Base-by-base conservation (phyloP, 2,888 invertebrate genomes). In the Eledone cirrhosa region DNA sequence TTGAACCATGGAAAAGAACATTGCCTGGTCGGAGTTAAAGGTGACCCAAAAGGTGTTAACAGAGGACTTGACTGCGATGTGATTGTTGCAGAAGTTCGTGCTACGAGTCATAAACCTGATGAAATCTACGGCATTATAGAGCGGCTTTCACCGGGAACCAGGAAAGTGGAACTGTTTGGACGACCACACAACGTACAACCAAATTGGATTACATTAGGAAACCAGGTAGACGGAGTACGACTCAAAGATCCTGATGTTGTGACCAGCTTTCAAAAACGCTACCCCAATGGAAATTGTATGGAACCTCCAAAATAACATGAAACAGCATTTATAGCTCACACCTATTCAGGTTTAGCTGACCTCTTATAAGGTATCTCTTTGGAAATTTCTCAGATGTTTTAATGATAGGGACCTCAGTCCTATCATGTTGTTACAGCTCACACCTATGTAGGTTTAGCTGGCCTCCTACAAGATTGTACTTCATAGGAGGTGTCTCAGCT, bases 111-210 rank as follows among this genome's bases (percentile, higher is more conserved):
- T 91, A 99, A 99, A 89, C 99, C 99, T 0, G 99, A 99, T 91
- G 99, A 99, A 92, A 97, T 99, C 85, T 99, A 99, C 90, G 99
- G 97, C 19, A 97, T 98, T 85, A 98, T 98, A 84, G 98, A 99
- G 90, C 93, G 99, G 78, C 93, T 99, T 78, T 97, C 98, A 82
- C 99, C 99, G 0, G 98, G 98, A 0, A 98, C 98, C 0, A 93
- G 98, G 80, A 99, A 99, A 92, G 97, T 99, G 80, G 99, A 99
- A 91, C 92, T 99, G 24, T 99, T 99, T 90, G 99, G 99, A 0
- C 92, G 99, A 79, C 97, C 97, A 0, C 98, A 99, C 90, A 99
- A 99, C 89, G 96, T 98, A 0, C 98, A 99, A 90, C 98, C 98
- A 0, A 99, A 99, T 89, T 99, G 98, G 99, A 91, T 92, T 22